Percentiles rank a stretch among this genome's conserved stretches.
Evolutionary conservation across 2,797 vertebrate species (phyloP).

Genomic region (Phrynocephalus guinanensis): DNA sequence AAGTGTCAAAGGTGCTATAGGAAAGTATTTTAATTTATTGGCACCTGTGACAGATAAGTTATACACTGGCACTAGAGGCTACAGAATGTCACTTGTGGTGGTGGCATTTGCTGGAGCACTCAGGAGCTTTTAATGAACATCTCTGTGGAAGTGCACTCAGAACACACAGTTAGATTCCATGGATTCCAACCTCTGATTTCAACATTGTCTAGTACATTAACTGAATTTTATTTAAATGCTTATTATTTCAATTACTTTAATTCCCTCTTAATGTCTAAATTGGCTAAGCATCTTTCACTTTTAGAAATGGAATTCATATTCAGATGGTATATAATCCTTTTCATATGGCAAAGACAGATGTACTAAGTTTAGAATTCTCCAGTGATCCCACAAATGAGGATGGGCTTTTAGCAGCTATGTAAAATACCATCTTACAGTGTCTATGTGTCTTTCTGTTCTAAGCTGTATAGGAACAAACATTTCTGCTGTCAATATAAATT

Average conservation of each 20-base stretch:
- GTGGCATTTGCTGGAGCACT: not conserved
- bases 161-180: not conserved
- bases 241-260: not conserved
- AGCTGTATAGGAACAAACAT: not conserved
- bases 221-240: not conserved
- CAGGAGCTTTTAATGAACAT: not conserved
- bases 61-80: not conserved
- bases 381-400: not conserved
- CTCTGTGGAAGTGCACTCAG: not conserved
- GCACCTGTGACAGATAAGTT: not conserved
- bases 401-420: not conserved
- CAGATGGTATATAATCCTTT: not conserved
- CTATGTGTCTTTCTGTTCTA: conserved; percentile 13
- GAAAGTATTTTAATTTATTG: not conserved
- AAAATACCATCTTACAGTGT: not conserved
- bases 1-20: too few species aligned
- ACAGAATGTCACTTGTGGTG: not conserved
- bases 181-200: not conserved
- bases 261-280: conserved; percentile 1
- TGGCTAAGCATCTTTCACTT: not conserved
- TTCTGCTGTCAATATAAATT: conserved; percentile 41
- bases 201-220: not conserved
- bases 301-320: not conserved
- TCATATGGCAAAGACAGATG: not conserved
- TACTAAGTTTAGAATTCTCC: not conserved